Percentiles rank a stretch among this genome's conserved stretches.
Conservation (phyloP, 2,797 vertebrate genomes). For the Cyclopterus lumpus region DNA sequence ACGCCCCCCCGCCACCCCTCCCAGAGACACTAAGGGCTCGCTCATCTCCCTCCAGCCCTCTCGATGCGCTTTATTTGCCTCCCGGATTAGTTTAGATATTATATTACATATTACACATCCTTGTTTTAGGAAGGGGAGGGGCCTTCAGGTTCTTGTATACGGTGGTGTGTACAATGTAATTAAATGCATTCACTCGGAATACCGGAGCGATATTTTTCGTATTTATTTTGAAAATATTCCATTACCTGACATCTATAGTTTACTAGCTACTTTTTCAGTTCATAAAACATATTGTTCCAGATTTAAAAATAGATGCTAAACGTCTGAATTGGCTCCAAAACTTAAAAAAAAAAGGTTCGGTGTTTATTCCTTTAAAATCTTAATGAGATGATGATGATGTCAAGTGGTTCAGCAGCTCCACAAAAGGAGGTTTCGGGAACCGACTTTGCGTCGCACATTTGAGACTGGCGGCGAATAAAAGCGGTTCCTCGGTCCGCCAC, state of each 20-base stretch:
- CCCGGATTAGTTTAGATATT: no score
- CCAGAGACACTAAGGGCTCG: conserved; percentile 79
- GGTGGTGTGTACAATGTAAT: not conserved
- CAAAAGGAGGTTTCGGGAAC: not conserved
- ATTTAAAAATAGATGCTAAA: not conserved
- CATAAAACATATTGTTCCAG: not conserved
- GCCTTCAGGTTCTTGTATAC: not conserved
- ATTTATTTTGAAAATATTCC: not conserved
- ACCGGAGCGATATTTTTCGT: not conserved
- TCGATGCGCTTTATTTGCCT: conserved; percentile 70
- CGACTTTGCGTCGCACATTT: no score
- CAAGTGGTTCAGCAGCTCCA: no score
- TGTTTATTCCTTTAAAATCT: not conserved
- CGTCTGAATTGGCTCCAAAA: not conserved
- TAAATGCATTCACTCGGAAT: conserved; percentile 2
- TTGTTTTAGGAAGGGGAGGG: not conserved
- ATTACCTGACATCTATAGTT: not conserved
- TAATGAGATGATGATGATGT: no score
- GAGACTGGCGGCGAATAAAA: no score
- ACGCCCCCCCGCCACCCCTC: no score
- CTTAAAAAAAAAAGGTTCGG: not conserved
- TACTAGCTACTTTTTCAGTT: not conserved
- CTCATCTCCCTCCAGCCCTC: conserved; percentile 66
- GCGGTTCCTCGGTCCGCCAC: no score
- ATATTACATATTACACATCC: not conserved